Base-by-base conservation (phyloP, 2,797 vertebrate species). In the Oreortyx pictus region DNA sequence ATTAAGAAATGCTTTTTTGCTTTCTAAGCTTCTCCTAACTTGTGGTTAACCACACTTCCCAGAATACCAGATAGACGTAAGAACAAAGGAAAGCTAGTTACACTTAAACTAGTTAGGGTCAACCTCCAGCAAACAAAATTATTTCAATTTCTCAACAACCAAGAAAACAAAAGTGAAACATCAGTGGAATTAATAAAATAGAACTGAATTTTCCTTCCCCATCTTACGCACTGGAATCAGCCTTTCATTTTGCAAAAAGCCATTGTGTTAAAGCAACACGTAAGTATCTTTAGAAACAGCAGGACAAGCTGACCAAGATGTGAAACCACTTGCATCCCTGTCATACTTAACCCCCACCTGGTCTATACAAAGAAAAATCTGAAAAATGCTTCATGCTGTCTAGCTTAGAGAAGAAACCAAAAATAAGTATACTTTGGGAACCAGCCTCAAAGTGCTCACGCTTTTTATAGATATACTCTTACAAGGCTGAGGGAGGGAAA, bases 51-150 rank as follows among this genome's bases (percentile, higher is more conserved):
- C 19, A 11, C 14, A 13, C 7, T 57, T 89, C 39, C 24, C 39
- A 84, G n/a, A 75, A 81, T 6, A 89, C 5, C 16, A 65, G 31
- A 3, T 35, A 22, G 1, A 37, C 50, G 46, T 43, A 27, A 88
- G 93, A 72, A 35, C 7, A 33, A 93, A 85, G 22, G 31, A 87
- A 90, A 74, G 11, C 25, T 75, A 59, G 50, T 73, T 65, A 83
- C 20, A 41, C 6, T 67, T 61, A 16, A 59, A 9, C 25, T 9
- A 87, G 12, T 23, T 1, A 18, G 33, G 5, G 46, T 6, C 6
- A 11, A 37, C 47, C 50, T 70, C 19, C 24, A 67, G 16, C 31
- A 25, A 64, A 77, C 15, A 81, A 65, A 50, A 33, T 29, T 11
- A 66, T 31, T 77, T 15, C 31, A 27, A 56, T 60, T 88, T 67